These are phyloP conservation scores for Pogonocherus hispidulus DNA, from an alignment of 2,888 invertebrate species.

Conservation along the genomic window DNA sequence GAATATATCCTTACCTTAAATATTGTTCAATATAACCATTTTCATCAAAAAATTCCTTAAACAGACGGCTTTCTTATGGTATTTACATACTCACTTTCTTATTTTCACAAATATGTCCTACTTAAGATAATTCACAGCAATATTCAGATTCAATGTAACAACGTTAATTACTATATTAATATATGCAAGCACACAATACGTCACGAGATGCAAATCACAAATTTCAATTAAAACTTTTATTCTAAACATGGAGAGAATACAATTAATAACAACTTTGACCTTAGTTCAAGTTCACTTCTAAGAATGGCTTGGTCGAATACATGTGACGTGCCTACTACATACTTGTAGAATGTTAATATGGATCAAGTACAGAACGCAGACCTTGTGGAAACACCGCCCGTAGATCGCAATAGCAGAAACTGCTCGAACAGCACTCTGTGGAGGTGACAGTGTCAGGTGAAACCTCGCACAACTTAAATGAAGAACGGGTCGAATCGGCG, in stretches of 20 bases:
- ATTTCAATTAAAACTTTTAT: constrained; percentile 6
- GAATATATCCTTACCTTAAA: constrained; percentile 25
- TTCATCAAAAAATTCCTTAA: constrained; percentile 29
- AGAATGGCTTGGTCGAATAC: constrained; percentile 44
- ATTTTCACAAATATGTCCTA: constrained; percentile 41
- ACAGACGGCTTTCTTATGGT: constrained; percentile 44
- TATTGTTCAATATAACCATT: constrained; percentile 21
- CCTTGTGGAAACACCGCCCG: constrained; percentile 47
- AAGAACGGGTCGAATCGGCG: constrained; percentile 46
- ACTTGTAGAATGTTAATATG: constrained; percentile 50
- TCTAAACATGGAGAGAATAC: constrained; percentile 19
- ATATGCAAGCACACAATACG: constrained; percentile 11
- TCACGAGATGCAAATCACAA: constrained; percentile 15
- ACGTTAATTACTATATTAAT: constrained; percentile 13
- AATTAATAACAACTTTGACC: constrained; percentile 44
- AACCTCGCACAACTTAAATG: constrained; percentile 40
- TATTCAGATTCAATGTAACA: constrained; percentile 5
- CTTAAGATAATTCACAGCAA: constrained; percentile 33
- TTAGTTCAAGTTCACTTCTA: constrained; percentile 54
- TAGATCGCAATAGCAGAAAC: constrained; percentile 32
- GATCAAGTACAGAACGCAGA: constrained; percentile 53
- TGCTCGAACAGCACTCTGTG: constrained; percentile 30
- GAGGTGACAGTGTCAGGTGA: constrained; percentile 43
- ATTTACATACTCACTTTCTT: constrained; percentile 50
- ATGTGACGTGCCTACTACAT: constrained; percentile 46